Conservation (phyloP, 2,113 vertebrate species). For the Triplophysa tibetana region DNA sequence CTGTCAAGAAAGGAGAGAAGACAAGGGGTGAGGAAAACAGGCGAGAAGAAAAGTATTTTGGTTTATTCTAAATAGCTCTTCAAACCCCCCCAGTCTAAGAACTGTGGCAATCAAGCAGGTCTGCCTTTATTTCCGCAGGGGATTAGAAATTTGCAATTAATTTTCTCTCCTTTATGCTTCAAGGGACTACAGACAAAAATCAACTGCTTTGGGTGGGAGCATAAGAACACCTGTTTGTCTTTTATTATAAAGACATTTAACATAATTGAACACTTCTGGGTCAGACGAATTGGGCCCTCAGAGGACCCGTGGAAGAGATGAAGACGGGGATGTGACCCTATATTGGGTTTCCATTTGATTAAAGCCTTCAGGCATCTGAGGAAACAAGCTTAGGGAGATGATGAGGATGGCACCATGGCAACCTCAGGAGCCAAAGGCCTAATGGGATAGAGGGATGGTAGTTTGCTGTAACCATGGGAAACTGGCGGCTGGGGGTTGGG, state of each 20-base stretch:
- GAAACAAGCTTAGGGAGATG: constrained; percentile 48
- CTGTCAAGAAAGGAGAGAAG: too few relatives aligned
- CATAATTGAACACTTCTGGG: constrained; percentile 37
- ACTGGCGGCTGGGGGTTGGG: constrained; percentile 26
- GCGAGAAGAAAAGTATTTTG: neutral
- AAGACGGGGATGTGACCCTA: constrained; percentile 39
- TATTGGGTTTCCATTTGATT: constrained; percentile 52
- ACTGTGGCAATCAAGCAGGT: constrained; percentile 28
- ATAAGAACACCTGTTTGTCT: constrained; percentile 22
- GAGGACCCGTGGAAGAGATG: constrained; percentile 33
- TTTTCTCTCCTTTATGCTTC: constrained; percentile 35
- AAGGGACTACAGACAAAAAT: constrained; percentile 41
- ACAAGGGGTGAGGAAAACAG: neutral
- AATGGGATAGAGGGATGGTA: constrained; percentile 11
- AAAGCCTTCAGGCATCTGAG: constrained; percentile 47
- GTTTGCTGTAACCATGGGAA: constrained; percentile 50
- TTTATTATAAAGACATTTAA: constrained; percentile 38
- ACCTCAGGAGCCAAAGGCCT: constrained; percentile 36
- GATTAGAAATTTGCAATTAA: constrained; percentile 58
- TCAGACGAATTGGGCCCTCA: constrained; percentile 23
- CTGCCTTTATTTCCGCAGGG: constrained; percentile 52
- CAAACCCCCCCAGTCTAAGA: neutral
- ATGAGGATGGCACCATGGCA: constrained; percentile 45
- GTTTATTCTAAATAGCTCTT: neutral
- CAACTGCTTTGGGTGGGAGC: constrained; percentile 2